These are phyloP conservation scores for Aporrectodea caliginosa DNA, from an alignment of 1,140 invertebrate genomes.

Conservation along the genomic window DNA sequence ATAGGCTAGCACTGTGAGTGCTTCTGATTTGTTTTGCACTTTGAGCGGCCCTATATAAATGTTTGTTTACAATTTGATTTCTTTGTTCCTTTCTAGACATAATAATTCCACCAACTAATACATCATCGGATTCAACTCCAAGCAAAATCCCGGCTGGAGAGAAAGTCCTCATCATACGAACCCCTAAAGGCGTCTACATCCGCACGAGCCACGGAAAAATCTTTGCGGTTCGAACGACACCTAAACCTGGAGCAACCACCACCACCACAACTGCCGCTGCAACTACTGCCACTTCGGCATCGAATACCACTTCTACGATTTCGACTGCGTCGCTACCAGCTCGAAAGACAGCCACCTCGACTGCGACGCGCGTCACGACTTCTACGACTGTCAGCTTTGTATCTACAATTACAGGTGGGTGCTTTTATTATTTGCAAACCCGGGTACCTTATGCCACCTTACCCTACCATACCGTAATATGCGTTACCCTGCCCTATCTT, in stretches of 20 bases:
- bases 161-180: conserved; percentile 87
- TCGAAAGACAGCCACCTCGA: not conserved
- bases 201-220: conserved; percentile 92
- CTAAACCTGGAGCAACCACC: conserved; percentile 24
- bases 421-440: too few species aligned
- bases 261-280: not conserved
- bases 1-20: too few species aligned
- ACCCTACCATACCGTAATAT: too few species aligned
- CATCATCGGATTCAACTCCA: conserved; percentile 67
- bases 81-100: conserved; percentile 75
- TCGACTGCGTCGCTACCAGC: not conserved
- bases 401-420: not conserved
- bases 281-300: not conserved
- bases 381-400: not conserved
- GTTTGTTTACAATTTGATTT: too few species aligned
- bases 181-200: conserved; percentile 92
- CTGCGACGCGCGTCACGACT: not conserved
- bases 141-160: conserved; percentile 83
- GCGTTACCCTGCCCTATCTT: too few species aligned
- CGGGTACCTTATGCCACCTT: too few species aligned
- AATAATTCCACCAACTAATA: conserved; percentile 76
- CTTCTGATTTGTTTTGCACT: too few species aligned
- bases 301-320: not conserved
- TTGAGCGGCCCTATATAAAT: too few species aligned
- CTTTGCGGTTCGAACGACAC: conserved; percentile 75